Conservation (phyloP, 2,888 invertebrate species). For the Philopedon plagiatum region DNA sequence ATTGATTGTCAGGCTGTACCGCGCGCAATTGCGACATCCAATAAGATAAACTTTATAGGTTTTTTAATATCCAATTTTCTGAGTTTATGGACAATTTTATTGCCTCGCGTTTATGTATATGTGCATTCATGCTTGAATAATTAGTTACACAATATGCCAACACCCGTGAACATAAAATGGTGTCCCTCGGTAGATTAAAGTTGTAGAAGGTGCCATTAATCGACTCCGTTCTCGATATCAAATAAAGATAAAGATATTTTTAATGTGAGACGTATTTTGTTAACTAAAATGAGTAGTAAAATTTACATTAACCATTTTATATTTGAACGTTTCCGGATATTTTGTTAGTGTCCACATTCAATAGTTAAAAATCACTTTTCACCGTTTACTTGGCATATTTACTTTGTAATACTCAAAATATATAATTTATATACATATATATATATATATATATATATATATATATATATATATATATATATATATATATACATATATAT, state of each 20-base stretch:
- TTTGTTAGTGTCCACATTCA: not conserved
- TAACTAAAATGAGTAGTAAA: not conserved
- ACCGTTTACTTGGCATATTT: too few species aligned
- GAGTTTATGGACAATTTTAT: constrained; percentile 19
- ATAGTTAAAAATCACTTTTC: not conserved
- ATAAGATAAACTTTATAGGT: constrained; percentile 14
- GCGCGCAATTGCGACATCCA: too few species aligned
- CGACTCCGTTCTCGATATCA: not conserved
- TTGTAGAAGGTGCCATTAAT: constrained; percentile 4
- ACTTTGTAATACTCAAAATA: too few species aligned
- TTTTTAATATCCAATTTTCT: constrained; percentile 19
- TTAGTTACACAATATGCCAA: constrained; percentile 15
- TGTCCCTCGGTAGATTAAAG: constrained; percentile 14
- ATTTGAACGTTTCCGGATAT: not conserved
- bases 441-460: too few species aligned
- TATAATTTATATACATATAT: too few species aligned
- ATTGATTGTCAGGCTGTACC: too few species aligned
- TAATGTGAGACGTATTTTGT: not conserved
- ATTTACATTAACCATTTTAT: not conserved
- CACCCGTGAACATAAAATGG: constrained; percentile 15
- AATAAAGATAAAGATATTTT: not conserved
- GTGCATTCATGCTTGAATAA: not conserved
- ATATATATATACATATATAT: too few species aligned
- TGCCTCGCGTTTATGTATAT: constrained; percentile 8
- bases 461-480: too few species aligned